Base-by-base conservation (phyloP, 1,140 invertebrate species). In the Drosophila watanabei region DNA sequence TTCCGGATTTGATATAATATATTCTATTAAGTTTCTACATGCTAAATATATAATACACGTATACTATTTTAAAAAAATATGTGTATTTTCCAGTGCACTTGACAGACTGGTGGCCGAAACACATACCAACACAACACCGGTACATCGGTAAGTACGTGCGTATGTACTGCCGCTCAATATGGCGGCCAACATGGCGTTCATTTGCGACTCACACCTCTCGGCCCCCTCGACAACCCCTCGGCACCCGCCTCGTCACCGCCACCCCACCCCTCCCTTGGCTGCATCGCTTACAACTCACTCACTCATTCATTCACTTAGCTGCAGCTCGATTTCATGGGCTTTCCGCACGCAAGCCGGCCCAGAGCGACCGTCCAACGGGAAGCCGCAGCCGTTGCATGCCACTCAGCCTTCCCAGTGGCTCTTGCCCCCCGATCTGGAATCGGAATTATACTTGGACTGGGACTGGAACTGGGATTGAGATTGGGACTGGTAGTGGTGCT, bases 101-200 rank as follows among this genome's bases (percentile, higher is more conserved):
- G 28, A 41, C 52, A 58, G 10, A 35, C 63, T 24, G 57, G 56
- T 24, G 37, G 58, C 20, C 63, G 3, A 20, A 45, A 24, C 41
- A 64, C 58, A 62, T 62, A 63, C 59, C 30, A 49, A 57, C 52
- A 43, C 56, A 33, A 72, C 66, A 63, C 20, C 49, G 58, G 41
- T 75, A 62, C 39, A 54, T 46, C 43, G 51, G 68, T 39, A 45
- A 72, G 66, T 61, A 54, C 41, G 72, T 83, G 69, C 79, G 73
- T 77, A 79, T 81, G 63, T 73, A 57, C 62, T 70, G 69, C 70
- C 82, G 66, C 82, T 82, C 87, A 90, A 91, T 87, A 90, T 90
- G 87, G 87, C 87, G 83, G 79, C 88, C 87, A 90, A 90, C 80
- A 90, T 90, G 87, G 87, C 87, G 87, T 87, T 90, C 76, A 86